These are phyloP conservation scores for Cataglyphis livida DNA, from an alignment of 2,888 invertebrate genomes.

Conservation along the genomic window DNA sequence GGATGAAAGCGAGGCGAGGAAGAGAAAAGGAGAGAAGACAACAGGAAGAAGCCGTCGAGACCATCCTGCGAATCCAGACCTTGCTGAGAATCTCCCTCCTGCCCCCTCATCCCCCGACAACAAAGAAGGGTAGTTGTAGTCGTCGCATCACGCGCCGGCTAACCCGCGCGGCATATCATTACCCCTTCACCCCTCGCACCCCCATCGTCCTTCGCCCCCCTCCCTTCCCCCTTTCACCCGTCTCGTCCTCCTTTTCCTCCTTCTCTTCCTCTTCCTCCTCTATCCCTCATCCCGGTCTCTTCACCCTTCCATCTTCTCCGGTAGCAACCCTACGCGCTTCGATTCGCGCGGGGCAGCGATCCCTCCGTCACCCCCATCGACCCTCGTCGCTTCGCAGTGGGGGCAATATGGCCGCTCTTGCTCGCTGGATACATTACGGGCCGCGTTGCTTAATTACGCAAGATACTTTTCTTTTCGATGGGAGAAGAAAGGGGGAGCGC, in stretches of 20 bases:
- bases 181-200: constrained; percentile 65
- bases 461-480: constrained; percentile 85
- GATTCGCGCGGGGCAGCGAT: constrained; percentile 75
- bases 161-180: constrained; percentile 78
- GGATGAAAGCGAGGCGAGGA: too few species aligned
- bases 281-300: constrained; percentile 77
- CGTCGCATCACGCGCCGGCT: constrained; percentile 68
- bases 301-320: constrained; percentile 71
- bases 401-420: constrained; percentile 81
- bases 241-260: constrained; percentile 46
- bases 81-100: constrained; percentile 46
- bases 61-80: constrained; percentile 60
- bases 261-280: constrained; percentile 70
- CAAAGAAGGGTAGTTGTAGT: constrained; percentile 67
- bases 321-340: constrained; percentile 78
- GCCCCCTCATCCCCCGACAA: constrained; percentile 22
- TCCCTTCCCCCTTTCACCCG: constrained; percentile 11
- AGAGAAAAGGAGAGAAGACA: constrained; percentile 15
- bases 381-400: constrained; percentile 61
- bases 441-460: constrained; percentile 85
- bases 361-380: constrained; percentile 46
- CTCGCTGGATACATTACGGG: constrained; percentile 79
- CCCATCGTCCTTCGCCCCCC: constrained; percentile 15
- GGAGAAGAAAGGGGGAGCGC: constrained; percentile 34
- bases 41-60: constrained; percentile 66